These are phyloP conservation scores for Hippocampus guttulatus DNA, from an alignment of 2,113 vertebrate genomes.

Conservation along the genomic window DNA sequence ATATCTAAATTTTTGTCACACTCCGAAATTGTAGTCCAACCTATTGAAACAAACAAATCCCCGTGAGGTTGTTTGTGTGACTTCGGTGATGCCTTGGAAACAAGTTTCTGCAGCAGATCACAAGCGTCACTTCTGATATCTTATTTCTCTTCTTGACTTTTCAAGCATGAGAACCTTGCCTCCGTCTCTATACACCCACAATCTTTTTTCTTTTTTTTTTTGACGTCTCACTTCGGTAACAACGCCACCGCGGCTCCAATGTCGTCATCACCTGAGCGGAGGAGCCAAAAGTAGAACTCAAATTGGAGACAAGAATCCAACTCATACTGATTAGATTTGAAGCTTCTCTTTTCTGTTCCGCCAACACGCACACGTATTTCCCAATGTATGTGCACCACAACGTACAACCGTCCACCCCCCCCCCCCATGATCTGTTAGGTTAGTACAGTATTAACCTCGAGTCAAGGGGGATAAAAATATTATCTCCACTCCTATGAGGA, in stretches of 20 bases:
- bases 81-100: neutral
- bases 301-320: slow-evolving; percentile 11
- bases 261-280: slow-evolving; percentile 12
- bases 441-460: slow-evolving; percentile 65
- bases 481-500: slow-evolving; percentile 43
- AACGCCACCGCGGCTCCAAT: slow-evolving; percentile 3
- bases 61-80: neutral
- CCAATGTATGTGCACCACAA: neutral
- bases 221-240: neutral
- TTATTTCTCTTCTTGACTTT: slow-evolving; percentile 11
- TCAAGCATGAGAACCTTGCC: neutral
- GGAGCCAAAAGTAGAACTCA: neutral
- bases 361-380: slow-evolving; percentile 1
- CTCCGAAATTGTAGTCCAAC: neutral
- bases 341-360: neutral
- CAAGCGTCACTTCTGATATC: neutral
- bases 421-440: slow-evolving; percentile 43
- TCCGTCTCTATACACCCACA: neutral
- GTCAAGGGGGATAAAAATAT: slow-evolving; percentile 52
- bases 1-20: neutral
- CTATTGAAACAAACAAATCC: neutral
- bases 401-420: neutral
- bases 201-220: neutral
- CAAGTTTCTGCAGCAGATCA: neutral
- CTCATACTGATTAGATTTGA: slow-evolving; percentile 14